Conservation (phyloP, 2,888 invertebrate genomes). For the Sarcophaga rosellei region DNA sequence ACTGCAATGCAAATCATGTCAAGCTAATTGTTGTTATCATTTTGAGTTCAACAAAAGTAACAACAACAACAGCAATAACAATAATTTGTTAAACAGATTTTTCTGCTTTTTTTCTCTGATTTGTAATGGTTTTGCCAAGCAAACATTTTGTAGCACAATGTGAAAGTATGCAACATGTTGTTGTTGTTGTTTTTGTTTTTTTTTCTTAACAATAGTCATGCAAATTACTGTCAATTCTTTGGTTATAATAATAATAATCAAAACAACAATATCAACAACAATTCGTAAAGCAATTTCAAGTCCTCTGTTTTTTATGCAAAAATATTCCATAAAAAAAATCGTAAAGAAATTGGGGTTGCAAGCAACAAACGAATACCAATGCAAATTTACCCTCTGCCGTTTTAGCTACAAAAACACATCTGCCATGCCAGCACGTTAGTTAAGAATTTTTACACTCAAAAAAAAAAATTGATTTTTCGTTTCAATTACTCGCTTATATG, state of each 20-base stretch:
- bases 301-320: constrained; percentile 49
- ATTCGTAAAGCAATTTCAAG: constrained; percentile 53
- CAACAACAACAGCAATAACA: constrained; percentile 46
- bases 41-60: constrained; percentile 34
- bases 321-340: constrained; percentile 26
- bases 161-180: constrained; percentile 35
- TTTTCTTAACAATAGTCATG: constrained; percentile 47
- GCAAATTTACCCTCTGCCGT: not conserved
- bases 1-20: constrained; percentile 58
- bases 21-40: constrained; percentile 65
- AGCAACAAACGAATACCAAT: constrained; percentile 16
- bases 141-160: constrained; percentile 16
- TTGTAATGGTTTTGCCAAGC: not conserved
- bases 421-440: constrained; percentile 18
- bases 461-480: not conserved
- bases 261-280: constrained; percentile 39
- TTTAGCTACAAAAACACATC: constrained; percentile 16
- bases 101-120: not conserved
- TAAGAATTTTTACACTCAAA: constrained; percentile 32
- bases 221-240: constrained; percentile 65
- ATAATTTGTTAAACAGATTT: constrained; percentile 41
- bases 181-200: not conserved
- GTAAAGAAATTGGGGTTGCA: constrained; percentile 61
- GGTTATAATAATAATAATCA: constrained; percentile 34
- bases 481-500: no score